A percentile compares a stretch with the other conserved stretches of the same genome.
Conservation (phyloP, 2,888 invertebrate genomes). For the Ormyrus labotus region DNA sequence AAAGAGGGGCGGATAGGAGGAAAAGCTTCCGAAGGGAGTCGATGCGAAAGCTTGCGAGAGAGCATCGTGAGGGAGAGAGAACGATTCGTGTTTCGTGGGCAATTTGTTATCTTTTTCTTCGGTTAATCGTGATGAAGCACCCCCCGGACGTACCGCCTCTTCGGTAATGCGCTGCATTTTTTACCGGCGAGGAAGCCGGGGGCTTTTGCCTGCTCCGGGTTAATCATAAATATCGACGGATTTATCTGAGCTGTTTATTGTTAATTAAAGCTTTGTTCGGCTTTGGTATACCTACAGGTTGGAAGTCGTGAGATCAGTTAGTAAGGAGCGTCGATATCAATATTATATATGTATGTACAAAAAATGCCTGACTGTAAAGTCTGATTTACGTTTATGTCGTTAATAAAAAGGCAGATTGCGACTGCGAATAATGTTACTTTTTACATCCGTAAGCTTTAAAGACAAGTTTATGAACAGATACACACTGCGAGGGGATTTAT, state of each 20-base stretch:
- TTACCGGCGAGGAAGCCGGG: neutral
- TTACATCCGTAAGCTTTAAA: neutral
- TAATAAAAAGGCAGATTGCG: too few species aligned
- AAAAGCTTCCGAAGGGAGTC: neutral
- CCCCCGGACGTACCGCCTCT: neutral
- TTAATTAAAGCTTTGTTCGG: neutral
- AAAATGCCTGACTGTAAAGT: too few species aligned
- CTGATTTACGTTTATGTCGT: too few species aligned
- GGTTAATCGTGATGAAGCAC: constrained; percentile 33
- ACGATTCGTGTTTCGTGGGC: constrained; percentile 25
- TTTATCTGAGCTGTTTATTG: constrained; percentile 4
- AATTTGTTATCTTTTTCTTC: constrained; percentile 39
- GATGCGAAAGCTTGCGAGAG: neutral
- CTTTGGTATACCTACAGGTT: neutral
- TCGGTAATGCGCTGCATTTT: constrained; percentile 36
- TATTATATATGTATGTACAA: too few species aligned
- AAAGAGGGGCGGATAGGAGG: neutral
- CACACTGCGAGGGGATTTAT: too few species aligned
- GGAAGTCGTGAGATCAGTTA: too few species aligned
- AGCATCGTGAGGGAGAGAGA: constrained; percentile 21
- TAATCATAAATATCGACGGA: constrained; percentile 7
- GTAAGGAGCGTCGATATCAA: too few species aligned
- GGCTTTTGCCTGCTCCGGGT: neutral
- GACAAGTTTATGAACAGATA: too few species aligned
- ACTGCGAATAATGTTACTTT: neutral